A percentile compares a stretch with the other conserved stretches of the same genome.
Evolutionary conservation across 1,140 invertebrate genomes (phyloP).

Genomic region (Leptinotarsa lineolata): DNA sequence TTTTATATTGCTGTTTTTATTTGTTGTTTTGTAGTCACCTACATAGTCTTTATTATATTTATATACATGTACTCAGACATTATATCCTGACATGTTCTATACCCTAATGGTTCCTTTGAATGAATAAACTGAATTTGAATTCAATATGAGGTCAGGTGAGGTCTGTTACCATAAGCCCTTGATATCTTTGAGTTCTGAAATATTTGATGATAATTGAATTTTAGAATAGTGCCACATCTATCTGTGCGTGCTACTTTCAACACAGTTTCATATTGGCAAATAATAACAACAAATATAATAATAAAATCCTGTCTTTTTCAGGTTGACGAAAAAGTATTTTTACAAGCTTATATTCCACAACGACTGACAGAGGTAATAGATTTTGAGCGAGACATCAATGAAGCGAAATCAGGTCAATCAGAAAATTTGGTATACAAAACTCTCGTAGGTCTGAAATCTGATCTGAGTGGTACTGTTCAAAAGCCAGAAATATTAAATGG

Average conservation of each 20-base stretch:
- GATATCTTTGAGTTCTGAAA: too few species aligned
- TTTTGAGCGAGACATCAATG: slow-evolving; percentile 85
- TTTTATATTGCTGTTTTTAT: too few species aligned
- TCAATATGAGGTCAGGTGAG: too few species aligned
- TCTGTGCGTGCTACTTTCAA: not conserved
- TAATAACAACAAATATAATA: slow-evolving; percentile 5
- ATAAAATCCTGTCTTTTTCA: slow-evolving; percentile 33
- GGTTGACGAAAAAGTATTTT: slow-evolving; percentile 88
- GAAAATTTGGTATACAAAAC: slow-evolving; percentile 82
- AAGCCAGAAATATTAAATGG: slow-evolving; percentile 62
- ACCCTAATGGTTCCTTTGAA: too few species aligned
- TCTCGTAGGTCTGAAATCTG: slow-evolving; percentile 79
- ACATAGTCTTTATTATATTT: too few species aligned
- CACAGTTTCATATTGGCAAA: not conserved
- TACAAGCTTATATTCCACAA: slow-evolving; percentile 92
- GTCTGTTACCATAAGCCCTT: too few species aligned
- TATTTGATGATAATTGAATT: too few species aligned
- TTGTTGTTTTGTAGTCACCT: too few species aligned
- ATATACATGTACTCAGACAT: too few species aligned
- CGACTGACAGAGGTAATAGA: slow-evolving; percentile 90
- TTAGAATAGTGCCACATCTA: too few species aligned
- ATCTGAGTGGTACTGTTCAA: slow-evolving; percentile 73
- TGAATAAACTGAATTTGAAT: too few species aligned
- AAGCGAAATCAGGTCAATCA: slow-evolving; percentile 75
- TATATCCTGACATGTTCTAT: too few species aligned